phyloP scores from a whole-genome alignment of 1,140 invertebrate genomes.

The Drosophila pachea region DNA sequence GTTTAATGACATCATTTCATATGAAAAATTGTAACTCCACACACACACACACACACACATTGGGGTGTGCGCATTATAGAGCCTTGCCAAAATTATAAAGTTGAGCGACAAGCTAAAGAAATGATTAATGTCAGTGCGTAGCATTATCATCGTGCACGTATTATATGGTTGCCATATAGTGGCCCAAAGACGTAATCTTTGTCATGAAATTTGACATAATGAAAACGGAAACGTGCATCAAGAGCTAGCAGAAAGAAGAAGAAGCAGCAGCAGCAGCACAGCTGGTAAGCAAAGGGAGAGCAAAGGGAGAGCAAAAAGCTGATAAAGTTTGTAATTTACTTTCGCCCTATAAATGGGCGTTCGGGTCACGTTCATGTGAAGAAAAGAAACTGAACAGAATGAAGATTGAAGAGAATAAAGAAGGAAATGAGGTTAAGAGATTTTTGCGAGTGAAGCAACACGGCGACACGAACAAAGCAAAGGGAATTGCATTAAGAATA shows the following conservation, averaged over 20 bases:
- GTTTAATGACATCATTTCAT: slow-evolving; percentile 74
- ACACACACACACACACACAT: slow-evolving; percentile 9
- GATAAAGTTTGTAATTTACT: slow-evolving; percentile 46
- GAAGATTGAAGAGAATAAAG: slow-evolving; percentile 15
- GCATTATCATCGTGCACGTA: slow-evolving; percentile 51
- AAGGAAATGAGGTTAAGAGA: slow-evolving; percentile 30
- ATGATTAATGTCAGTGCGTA: slow-evolving; percentile 67
- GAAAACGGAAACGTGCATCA: slow-evolving; percentile 47
- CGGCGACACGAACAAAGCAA: not conserved
- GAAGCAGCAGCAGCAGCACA: not conserved
- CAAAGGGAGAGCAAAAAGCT: slow-evolving; percentile 3
- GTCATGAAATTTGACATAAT: slow-evolving; percentile 63
- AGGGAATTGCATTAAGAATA: not conserved
- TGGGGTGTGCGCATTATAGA: slow-evolving; percentile 23
- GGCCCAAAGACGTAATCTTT: slow-evolving; percentile 56
- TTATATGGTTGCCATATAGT: slow-evolving; percentile 18
- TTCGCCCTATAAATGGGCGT: slow-evolving; percentile 28
- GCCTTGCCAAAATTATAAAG: slow-evolving; percentile 72
- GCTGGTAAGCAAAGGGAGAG: too few relatives aligned
- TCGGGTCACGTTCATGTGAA: slow-evolving; percentile 31
- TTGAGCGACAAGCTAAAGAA: slow-evolving; percentile 52
- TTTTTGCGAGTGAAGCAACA: not conserved
- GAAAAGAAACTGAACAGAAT: slow-evolving; percentile 14
- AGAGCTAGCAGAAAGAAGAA: slow-evolving; percentile 11
- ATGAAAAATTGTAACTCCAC: slow-evolving; percentile 72